Conservation (phyloP, 92 coral and sea anemone genomes). For the Parazoanthus atlanticus region DNA sequence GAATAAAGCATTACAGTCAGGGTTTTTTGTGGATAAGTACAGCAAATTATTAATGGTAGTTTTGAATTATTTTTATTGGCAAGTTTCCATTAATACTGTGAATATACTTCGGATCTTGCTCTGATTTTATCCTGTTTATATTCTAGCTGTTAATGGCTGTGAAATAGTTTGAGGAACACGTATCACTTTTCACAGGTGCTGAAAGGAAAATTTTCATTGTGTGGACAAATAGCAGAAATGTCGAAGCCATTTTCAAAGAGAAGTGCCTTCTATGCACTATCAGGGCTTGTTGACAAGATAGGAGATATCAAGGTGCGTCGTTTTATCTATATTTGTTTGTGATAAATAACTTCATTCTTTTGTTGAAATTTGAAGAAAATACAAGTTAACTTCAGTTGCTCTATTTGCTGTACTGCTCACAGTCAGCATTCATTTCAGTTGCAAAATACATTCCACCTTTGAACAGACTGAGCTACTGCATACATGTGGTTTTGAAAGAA, state of each 20-base stretch:
- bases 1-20: neutral
- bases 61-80: neutral
- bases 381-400: too few species aligned
- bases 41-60: neutral
- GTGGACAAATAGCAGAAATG: slow-evolving; percentile 81
- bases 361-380: too few species aligned
- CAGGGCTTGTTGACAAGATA: slow-evolving; percentile 94
- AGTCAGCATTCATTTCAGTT: too few species aligned
- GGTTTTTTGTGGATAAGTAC: too few species aligned
- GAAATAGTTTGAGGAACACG: neutral
- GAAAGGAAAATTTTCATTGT: slow-evolving; percentile 83
- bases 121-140: neutral
- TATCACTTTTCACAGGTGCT: slow-evolving; percentile 64
- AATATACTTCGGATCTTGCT: neutral
- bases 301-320: slow-evolving; percentile 89
- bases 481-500: too few species aligned
- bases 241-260: slow-evolving; percentile 87
- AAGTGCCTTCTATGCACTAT: slow-evolving; percentile 94
- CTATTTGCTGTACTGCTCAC: too few species aligned
- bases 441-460: too few species aligned
- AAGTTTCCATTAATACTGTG: neutral
- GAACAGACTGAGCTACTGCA: too few species aligned
- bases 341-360: neutral
- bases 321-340: neutral
- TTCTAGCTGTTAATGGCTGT: neutral